Evolutionary conservation across 2,888 invertebrate genomes (phyloP).

Genomic region (Parasteatoda lunata): DNA sequence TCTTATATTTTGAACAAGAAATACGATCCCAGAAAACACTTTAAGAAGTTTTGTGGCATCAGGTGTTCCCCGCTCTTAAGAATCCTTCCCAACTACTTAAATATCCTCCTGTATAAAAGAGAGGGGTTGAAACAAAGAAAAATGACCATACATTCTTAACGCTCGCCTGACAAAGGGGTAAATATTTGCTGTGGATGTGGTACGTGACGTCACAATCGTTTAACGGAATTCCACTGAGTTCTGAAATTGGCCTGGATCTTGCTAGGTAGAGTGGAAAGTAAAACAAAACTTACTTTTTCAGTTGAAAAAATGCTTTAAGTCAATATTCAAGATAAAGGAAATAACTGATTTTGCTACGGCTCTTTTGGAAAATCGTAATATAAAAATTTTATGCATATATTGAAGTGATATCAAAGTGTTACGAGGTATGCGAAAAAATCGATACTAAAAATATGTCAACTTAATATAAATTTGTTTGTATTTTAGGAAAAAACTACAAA

Average conservation of each 20-base stretch:
- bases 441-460: too few species aligned
- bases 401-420: too few species aligned
- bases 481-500: too few species aligned
- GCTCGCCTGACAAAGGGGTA: neutral
- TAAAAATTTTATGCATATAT: too few species aligned
- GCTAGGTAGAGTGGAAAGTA: neutral
- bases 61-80: neutral
- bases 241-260: neutral
- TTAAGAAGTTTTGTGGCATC: slow-evolving; percentile 1
- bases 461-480: too few species aligned
- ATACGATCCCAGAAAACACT: slow-evolving; percentile 2
- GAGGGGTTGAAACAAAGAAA: neutral
- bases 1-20: neutral
- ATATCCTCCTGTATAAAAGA: neutral
- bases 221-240: neutral
- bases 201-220: slow-evolving; percentile 3
- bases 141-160: slow-evolving; percentile 5
- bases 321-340: neutral
- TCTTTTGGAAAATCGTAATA: too few species aligned
- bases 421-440: too few species aligned
- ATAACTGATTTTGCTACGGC: too few species aligned
- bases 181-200: neutral
- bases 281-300: neutral
- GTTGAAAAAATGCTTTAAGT: neutral
- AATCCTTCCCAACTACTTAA: neutral